A percentile compares a stretch with the other conserved stretches of the same genome.
phyloP scores from a whole-genome alignment of 1,140 invertebrate genomes.

The Dryas iulia region DNA sequence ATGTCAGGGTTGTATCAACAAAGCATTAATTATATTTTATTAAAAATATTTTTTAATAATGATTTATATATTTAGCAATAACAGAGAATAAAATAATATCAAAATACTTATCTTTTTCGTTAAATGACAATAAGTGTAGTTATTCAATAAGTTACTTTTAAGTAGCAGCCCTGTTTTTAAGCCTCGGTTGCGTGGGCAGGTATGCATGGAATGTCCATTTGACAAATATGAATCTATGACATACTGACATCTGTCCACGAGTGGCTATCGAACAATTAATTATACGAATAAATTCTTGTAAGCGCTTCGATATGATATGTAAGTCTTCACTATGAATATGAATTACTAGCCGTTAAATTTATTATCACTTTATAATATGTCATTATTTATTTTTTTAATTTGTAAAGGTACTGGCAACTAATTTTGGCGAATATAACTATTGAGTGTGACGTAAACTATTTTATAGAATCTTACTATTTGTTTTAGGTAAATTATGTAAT shows the following conservation, averaged over 20 bases:
- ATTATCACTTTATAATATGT: neutral
- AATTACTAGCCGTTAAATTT: neutral
- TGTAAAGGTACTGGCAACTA: too few species aligned
- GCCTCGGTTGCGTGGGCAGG: conserved; percentile 19
- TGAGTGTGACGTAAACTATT: too few species aligned
- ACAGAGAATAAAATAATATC: neutral
- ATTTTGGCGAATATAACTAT: too few species aligned
- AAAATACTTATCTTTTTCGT: too few species aligned
- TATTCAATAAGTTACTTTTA: neutral
- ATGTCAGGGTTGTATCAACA: conserved; percentile 16
- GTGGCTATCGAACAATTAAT: conserved; percentile 33
- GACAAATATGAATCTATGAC: conserved; percentile 45
- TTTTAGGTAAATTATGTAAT: too few species aligned
- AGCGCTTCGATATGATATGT: conserved; percentile 16
- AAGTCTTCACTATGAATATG: conserved; percentile 6
- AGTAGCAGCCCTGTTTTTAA: conserved; percentile 22
- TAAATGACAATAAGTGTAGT: neutral
- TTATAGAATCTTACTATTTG: too few species aligned
- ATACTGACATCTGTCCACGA: conserved; percentile 36
- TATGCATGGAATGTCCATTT: conserved; percentile 34
- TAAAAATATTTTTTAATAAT: too few species aligned
- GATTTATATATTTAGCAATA: neutral
- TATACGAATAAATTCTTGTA: conserved; percentile 23
- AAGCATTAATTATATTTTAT: neutral
- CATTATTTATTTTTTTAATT: neutral